Evolutionary conservation across 2,888 invertebrate genomes (phyloP).

Genomic region (Hypena proboscidalis): DNA sequence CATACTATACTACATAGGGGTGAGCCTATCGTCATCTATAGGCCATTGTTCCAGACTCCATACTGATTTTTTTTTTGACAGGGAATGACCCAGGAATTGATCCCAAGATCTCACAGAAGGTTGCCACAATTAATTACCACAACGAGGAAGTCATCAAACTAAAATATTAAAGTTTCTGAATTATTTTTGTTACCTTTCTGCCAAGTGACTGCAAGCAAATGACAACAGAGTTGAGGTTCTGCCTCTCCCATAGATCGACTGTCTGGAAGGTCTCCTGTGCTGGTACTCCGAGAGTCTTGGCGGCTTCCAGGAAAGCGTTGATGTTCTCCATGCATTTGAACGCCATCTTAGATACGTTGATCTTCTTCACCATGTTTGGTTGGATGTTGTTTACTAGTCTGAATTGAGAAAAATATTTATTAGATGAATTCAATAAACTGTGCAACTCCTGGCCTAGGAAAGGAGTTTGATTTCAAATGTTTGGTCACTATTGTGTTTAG

Average conservation of each 20-base stretch:
- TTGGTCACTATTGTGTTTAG: too few species aligned
- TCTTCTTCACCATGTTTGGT: slow-evolving; percentile 94
- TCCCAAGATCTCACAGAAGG: too few species aligned
- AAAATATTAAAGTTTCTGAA: too few species aligned
- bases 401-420: slow-evolving; percentile 41
- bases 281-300: slow-evolving; percentile 94
- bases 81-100: too few species aligned
- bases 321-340: slow-evolving; percentile 99
- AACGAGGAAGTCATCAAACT: too few species aligned
- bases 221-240: slow-evolving; percentile 98
- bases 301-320: slow-evolving; percentile 95
- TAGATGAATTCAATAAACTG: too few species aligned
- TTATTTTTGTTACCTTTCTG: slow-evolving; percentile 96
- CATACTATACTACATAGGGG: too few species aligned
- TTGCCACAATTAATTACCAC: background rate
- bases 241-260: slow-evolving; percentile 98
- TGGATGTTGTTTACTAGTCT: slow-evolving; percentile 95
- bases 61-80: too few species aligned
- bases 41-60: too few species aligned
- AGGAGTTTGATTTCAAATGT: too few species aligned
- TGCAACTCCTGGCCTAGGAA: too few species aligned
- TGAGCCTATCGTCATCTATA: too few species aligned
- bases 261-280: slow-evolving; percentile 98
- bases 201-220: slow-evolving; percentile 97
- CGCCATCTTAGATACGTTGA: slow-evolving; percentile 95